These are phyloP conservation scores for Eristalis intricaria DNA, from an alignment of 2,888 invertebrate species.

Conservation along the genomic window DNA sequence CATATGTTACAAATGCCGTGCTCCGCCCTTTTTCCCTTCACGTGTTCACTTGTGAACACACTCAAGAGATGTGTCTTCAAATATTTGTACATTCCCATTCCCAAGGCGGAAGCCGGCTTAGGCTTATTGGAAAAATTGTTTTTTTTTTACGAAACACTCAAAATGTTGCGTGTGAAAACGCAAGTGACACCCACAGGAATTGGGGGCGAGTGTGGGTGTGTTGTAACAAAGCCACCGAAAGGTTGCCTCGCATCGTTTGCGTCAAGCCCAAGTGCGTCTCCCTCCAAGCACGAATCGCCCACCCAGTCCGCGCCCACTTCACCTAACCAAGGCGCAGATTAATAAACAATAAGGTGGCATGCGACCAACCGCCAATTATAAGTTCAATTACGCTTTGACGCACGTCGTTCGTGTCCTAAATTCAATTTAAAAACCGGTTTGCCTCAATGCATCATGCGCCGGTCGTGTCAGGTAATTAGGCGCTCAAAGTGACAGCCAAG, in stretches of 20 bases:
- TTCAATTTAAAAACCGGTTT: not conserved
- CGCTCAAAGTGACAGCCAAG: not conserved
- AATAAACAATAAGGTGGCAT: constrained; percentile 65
- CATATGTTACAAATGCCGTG: constrained; percentile 36
- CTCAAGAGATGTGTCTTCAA: constrained; percentile 33
- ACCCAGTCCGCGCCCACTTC: constrained; percentile 13
- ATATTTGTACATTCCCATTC: constrained; percentile 58
- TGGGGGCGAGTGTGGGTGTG: not conserved
- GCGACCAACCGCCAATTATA: constrained; percentile 58
- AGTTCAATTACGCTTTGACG: constrained; percentile 17
- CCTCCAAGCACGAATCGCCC: not conserved
- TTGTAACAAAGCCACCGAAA: constrained; percentile 22
- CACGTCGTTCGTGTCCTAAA: not conserved
- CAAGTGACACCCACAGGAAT: not conserved
- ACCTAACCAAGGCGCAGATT: constrained; percentile 49
- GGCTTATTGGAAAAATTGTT: constrained; percentile 30
- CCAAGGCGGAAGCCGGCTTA: constrained; percentile 17
- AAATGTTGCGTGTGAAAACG: constrained; percentile 2
- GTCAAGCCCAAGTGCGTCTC: not conserved
- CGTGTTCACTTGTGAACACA: not conserved
- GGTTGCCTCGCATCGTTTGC: constrained; percentile 34
- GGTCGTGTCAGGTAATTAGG: not conserved
- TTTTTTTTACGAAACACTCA: not conserved
- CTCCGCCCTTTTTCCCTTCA: constrained; percentile 45
- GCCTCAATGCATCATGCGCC: not conserved